Percentiles rank a stretch among this genome's conserved stretches.
Evolutionary conservation across 2,113 vertebrate genomes (phyloP).

Genomic region (Tachuris rubrigastra): DNA sequence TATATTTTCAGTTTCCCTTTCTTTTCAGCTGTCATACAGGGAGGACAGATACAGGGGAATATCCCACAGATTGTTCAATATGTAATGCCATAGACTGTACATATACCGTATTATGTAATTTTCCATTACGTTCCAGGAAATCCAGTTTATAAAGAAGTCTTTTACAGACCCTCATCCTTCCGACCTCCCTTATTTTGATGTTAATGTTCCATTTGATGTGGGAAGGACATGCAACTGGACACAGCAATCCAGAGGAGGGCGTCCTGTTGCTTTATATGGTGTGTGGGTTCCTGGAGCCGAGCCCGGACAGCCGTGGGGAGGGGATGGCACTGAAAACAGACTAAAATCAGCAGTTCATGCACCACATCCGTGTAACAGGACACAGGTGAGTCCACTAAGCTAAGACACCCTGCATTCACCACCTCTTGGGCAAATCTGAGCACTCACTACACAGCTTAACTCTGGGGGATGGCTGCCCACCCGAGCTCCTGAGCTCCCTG

Average conservation of each 20-base stretch:
- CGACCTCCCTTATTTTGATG: fast-evolving
- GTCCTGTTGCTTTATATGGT: neutral
- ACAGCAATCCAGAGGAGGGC: slow-evolving; percentile 41
- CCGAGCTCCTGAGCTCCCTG: neutral
- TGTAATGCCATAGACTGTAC: neutral
- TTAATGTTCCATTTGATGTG: fast-evolving
- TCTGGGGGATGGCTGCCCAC: fast-evolving
- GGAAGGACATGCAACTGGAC: neutral
- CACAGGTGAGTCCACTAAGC: neutral
- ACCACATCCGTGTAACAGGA: fast-evolving
- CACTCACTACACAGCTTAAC: fast-evolving
- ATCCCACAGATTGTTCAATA: neutral
- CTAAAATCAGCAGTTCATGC: fast-evolving
- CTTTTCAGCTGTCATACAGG: neutral
- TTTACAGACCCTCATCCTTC: neutral
- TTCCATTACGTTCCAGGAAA: neutral
- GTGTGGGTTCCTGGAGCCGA: neutral
- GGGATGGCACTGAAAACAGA: fast-evolving
- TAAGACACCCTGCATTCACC: fast-evolving
- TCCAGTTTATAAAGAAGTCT: neutral
- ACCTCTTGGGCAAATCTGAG: neutral
- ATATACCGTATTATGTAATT: neutral
- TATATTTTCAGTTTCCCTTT: neutral
- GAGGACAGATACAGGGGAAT: neutral
- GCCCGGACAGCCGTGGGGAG: fast-evolving